Evolutionary conservation across 2,113 vertebrate species (phyloP).

Genomic region (Ageneiosus marmoratus): DNA sequence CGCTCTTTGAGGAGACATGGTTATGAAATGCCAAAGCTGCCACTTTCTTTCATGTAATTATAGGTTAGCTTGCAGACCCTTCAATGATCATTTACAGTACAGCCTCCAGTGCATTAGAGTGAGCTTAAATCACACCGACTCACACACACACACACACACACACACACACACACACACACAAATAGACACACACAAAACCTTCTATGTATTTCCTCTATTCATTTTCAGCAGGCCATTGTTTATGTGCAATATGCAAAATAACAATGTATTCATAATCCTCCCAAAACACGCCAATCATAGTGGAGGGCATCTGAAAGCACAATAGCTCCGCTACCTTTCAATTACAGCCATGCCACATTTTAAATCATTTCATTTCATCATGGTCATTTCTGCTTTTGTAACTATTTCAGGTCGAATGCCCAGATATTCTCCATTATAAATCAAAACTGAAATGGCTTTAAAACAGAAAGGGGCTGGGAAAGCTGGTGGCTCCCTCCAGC

Average conservation of each 20-base stretch:
- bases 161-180: slow-evolving; percentile 37
- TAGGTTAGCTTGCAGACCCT: slow-evolving; percentile 99
- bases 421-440: slow-evolving; percentile 92
- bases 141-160: slow-evolving; percentile 52
- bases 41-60: slow-evolving; percentile 99
- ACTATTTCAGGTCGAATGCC: slow-evolving; percentile 86
- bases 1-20: slow-evolving; percentile 97
- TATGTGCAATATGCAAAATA: slow-evolving; percentile 93
- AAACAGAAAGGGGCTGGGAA: slow-evolving; percentile 68
- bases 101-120: slow-evolving; percentile 97
- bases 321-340: slow-evolving; percentile 86
- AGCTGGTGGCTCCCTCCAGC: slow-evolving; percentile 86
- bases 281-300: slow-evolving; percentile 92
- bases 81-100: slow-evolving; percentile 99
- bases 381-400: slow-evolving; percentile 84
- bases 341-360: slow-evolving; percentile 85
- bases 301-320: slow-evolving; percentile 81
- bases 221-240: slow-evolving; percentile 84
- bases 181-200: slow-evolving; percentile 64
- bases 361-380: slow-evolving; percentile 82
- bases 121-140: slow-evolving; percentile 79
- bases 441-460: slow-evolving; percentile 88
- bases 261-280: slow-evolving; percentile 83
- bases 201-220: slow-evolving; percentile 78
- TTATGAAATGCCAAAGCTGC: slow-evolving; percentile 99